phyloP scores from a whole-genome alignment of 2,797 vertebrate genomes.

The Aulostomus chinensis region DNA sequence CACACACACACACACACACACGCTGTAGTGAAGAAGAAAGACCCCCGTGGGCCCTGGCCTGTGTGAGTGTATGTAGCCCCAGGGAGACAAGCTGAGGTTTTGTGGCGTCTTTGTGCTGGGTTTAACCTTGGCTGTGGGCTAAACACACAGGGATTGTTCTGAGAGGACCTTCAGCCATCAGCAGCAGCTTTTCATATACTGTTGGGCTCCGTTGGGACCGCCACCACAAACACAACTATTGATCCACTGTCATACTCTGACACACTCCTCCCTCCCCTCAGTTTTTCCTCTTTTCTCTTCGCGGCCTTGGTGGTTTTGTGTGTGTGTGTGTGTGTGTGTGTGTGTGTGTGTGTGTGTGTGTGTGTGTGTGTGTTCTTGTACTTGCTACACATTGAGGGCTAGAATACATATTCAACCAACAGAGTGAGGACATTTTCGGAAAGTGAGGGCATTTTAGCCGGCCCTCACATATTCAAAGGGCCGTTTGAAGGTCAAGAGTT shows the following conservation, averaged over 20 bases:
- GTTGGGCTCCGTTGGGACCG: conserved; percentile 64
- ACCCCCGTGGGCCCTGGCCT: conserved; percentile 36
- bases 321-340: conserved; percentile 27
- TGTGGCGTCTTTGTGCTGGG: conserved; percentile 72
- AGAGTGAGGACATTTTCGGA: too few relatives aligned
- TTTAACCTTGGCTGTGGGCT: conserved; percentile 79
- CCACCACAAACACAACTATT: conserved; percentile 78
- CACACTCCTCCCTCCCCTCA: conserved; percentile 39
- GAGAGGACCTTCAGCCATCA: conserved; percentile 73
- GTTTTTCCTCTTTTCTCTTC: conserved; percentile 48
- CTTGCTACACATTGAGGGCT: too few relatives aligned
- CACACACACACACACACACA: conserved; percentile 24
- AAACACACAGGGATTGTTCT: conserved; percentile 73
- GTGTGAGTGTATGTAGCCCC: conserved; percentile 61
- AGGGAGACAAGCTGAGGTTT: conserved; percentile 68
- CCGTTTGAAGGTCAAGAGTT: too few relatives aligned
- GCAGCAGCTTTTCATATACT: conserved; percentile 71
- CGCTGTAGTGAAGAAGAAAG: conserved; percentile 47
- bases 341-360: conserved; percentile 12
- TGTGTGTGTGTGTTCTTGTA: conserved; percentile 10
- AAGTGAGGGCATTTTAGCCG: too few relatives aligned
- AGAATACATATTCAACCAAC: too few relatives aligned
- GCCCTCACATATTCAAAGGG: too few relatives aligned
- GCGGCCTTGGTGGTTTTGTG: conserved; percentile 10
- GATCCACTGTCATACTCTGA: conserved; percentile 76